phyloP scores from a whole-genome alignment of 2,888 invertebrate species.

The Eueremaeus valkanovi region DNA sequence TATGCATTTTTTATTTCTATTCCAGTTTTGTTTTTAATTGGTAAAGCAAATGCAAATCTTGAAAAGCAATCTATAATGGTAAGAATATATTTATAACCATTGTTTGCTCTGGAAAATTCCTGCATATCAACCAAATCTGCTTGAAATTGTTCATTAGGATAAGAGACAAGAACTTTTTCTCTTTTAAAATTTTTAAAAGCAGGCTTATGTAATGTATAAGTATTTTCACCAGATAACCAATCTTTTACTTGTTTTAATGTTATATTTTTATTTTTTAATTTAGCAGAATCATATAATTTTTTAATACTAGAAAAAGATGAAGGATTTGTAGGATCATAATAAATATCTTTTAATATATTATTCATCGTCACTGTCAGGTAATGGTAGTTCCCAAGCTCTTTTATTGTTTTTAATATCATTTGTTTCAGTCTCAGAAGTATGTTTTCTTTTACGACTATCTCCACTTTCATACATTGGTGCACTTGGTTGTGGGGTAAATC shows the following conservation, averaged over 20 bases:
- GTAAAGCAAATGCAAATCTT: conserved; percentile 46
- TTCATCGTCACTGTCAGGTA: no score
- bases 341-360: conserved; percentile 12
- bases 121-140: conserved; percentile 46
- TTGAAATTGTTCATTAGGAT: conserved; percentile 47
- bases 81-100: conserved; percentile 46
- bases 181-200: neutral
- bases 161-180: conserved; percentile 41
- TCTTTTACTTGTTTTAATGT: conserved; percentile 3
- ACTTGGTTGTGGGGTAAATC: no score
- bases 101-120: conserved; percentile 42
- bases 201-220: conserved; percentile 36
- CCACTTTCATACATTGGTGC: no score
- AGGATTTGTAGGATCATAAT: conserved; percentile 11
- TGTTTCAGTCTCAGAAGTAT: no score
- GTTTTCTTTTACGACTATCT: no score
- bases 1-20: neutral
- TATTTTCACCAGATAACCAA: conserved; percentile 17
- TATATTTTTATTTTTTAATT: neutral
- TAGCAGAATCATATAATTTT: neutral
- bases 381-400: no score
- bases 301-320: neutral
- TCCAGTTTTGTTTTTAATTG: conserved; percentile 46
- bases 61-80: conserved; percentile 47
- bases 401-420: no score